A percentile compares a stretch with the other conserved stretches of the same genome.
These are phyloP conservation scores for Sterrhoptilus dennistouni DNA, from an alignment of 2,113 vertebrate species.

Conservation along the genomic window DNA sequence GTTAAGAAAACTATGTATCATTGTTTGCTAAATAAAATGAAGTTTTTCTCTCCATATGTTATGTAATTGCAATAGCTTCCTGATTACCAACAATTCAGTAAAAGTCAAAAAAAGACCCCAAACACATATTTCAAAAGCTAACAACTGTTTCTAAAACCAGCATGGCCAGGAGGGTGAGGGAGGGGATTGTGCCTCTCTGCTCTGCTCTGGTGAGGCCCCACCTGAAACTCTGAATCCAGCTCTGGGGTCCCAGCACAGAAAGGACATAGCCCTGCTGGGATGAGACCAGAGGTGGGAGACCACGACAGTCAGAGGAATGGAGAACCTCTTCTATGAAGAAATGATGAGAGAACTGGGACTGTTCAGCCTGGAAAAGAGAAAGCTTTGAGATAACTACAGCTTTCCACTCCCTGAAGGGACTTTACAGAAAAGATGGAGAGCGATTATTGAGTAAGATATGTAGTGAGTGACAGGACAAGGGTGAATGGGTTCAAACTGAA, in stretches of 20 bases:
- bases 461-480: not conserved
- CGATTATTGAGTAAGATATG: not conserved
- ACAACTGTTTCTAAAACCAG: not conserved
- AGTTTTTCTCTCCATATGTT: not conserved
- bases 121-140: not conserved
- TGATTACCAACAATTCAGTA: not conserved
- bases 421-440: not conserved
- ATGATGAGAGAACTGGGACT: not conserved
- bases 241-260: not conserved
- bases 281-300: not conserved
- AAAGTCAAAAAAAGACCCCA: not conserved
- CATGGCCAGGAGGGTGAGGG: accelerated
- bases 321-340: not conserved
- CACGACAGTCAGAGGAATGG: not conserved
- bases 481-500: not conserved
- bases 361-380: not conserved
- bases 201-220: not conserved
- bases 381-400: not conserved
- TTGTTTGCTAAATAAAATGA: not conserved
- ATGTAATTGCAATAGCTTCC: not conserved
- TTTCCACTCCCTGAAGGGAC: not conserved
- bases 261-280: accelerated
- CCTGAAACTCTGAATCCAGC: not conserved
- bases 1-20: not conserved
- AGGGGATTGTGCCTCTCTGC: not conserved